Percentiles rank a stretch among this genome's conserved stretches.
Evolutionary conservation across 1,140 invertebrate species (phyloP).

Genomic region (Cecropterus lyciades): DNA sequence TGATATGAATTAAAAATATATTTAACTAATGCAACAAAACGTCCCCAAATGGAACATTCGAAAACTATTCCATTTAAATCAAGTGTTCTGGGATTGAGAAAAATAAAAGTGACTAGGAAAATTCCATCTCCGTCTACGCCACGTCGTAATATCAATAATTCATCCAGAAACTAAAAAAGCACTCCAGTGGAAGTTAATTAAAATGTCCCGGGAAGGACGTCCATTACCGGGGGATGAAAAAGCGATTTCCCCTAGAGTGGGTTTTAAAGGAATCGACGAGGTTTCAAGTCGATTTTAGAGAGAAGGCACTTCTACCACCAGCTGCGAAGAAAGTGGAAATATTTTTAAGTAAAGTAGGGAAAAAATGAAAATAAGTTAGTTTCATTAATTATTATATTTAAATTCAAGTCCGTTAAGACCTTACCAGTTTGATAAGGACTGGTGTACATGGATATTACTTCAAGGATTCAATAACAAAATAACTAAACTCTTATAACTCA

Average conservation of each 20-base stretch:
- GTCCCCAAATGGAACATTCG: too few species aligned
- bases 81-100: conserved; percentile 19
- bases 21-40: background rate
- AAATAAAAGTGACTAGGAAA: conserved; percentile 37
- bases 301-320: conserved; percentile 30
- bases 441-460: too few species aligned
- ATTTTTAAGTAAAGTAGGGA: too few species aligned
- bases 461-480: too few species aligned
- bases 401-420: too few species aligned
- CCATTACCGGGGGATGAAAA: conserved; percentile 78
- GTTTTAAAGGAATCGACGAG: conserved; percentile 75
- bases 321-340: background rate
- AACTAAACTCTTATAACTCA: too few species aligned
- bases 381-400: too few species aligned
- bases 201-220: conserved; percentile 71
- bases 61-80: conserved; percentile 6
- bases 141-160: conserved; percentile 64
- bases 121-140: conserved; percentile 37
- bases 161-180: conserved; percentile 72
- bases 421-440: too few species aligned
- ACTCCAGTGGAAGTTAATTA: conserved; percentile 74
- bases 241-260: conserved; percentile 73
- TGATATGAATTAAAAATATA: too few species aligned
- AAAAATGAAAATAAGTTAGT: too few species aligned
- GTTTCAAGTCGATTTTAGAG: conserved; percentile 66